Evolutionary conservation across 1,140 invertebrate species (phyloP), one percentile per base, ranked within the genome.

Genomic region (Drosophila orosa): DNA sequence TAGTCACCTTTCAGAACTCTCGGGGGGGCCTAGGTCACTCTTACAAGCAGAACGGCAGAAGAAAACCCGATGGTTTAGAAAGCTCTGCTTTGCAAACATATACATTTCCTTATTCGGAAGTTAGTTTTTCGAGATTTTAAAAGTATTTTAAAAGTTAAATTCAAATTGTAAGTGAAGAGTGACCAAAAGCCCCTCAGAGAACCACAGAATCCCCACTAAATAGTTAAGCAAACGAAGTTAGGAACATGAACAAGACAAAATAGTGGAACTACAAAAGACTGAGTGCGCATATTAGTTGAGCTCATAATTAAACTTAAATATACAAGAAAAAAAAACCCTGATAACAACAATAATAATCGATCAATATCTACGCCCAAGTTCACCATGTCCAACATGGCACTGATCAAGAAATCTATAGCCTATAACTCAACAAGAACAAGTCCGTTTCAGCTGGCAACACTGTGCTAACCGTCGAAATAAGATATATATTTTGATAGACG

Each of bases 211-310:
- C 15, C 27, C 73, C 61, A 62, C 63, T 66, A 67, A 71, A 69
- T 62, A 83, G 67, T 57, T 84, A 84, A 59, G 57, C 61, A 65
- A 65, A 65, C 57, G 57, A 68, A 58, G 65, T 71, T 71, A 71
- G 67, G 65, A 71, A 86, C 72, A 74, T 80, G 83, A 74, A 87
- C 58, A 89, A 84, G 85, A 87, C 80, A 82, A 90, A 84, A 89
- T 89, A 89, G 84, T 80, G 85, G 80, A 90, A 90, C 85, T 90
- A 90, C 85, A 90, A 90, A 87, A 90, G 85, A 90, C 85, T 90
- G 85, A 90, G 85, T 90, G 85, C 85, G 85, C 80, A 90, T 90
- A 90, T 90, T 90, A 90, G 81, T 90, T 90, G 86, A 90, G 86
- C 85, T 90, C 85, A 90, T 90, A 85, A 85, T 85, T 80, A 87